A percentile compares a stretch with the other conserved stretches of the same genome.
Evolutionary conservation across 2,888 invertebrate species (phyloP).

Genomic region (Drosophila dives): DNA sequence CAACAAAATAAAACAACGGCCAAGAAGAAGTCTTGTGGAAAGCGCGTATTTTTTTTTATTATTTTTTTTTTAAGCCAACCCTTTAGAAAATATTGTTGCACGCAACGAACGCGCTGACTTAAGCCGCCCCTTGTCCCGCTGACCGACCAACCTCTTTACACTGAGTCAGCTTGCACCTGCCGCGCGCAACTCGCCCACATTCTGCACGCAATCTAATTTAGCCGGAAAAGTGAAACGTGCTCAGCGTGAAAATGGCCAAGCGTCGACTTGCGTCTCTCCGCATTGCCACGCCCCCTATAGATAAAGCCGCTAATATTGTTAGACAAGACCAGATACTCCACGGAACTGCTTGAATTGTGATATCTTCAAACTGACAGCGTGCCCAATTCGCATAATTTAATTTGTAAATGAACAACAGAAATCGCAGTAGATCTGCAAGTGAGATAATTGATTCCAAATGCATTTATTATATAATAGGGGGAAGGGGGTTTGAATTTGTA

Average conservation of each 20-base stretch:
- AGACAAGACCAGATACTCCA: slow-evolving; percentile 14
- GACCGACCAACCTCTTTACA: not conserved
- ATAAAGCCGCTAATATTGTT: slow-evolving; percentile 45
- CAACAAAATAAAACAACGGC: slow-evolving; percentile 9
- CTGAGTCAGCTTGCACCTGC: slow-evolving; percentile 64
- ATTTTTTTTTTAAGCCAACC: not conserved
- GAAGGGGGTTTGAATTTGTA: not conserved
- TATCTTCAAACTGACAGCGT: slow-evolving; percentile 34
- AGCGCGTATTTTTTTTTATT: not conserved
- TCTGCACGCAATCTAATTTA: slow-evolving; percentile 74
- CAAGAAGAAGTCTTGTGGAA: slow-evolving; percentile 1
- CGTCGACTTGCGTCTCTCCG: slow-evolving; percentile 1
- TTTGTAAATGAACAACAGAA: slow-evolving; percentile 9
- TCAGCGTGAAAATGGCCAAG: slow-evolving; percentile 53
- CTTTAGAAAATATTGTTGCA: slow-evolving; percentile 42
- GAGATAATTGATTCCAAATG: not conserved
- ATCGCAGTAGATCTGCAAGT: slow-evolving; percentile 1
- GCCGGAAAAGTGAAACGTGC: slow-evolving; percentile 62
- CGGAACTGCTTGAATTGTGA: slow-evolving; percentile 20
- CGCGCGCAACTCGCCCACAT: slow-evolving; percentile 53
- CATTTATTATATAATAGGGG: not conserved
- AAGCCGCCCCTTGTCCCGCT: slow-evolving; percentile 1
- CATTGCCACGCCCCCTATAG: slow-evolving; percentile 28
- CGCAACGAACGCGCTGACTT: slow-evolving; percentile 45
- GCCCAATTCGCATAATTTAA: slow-evolving; percentile 31